Conservation (phyloP, 2,113 vertebrate genomes). For the Cichladusa arquata region DNA sequence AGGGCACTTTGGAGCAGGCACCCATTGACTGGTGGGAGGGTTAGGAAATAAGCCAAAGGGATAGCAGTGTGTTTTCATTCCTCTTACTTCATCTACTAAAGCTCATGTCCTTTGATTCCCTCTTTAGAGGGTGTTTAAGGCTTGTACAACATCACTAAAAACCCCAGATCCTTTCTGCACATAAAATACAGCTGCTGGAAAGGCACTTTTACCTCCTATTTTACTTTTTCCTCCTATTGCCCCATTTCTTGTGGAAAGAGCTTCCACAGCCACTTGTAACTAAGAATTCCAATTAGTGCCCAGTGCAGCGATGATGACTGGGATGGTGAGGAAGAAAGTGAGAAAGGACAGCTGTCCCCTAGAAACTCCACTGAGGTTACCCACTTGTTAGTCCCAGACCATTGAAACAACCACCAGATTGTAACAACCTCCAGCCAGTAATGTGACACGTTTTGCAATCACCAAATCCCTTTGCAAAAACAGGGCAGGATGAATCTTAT, state of each 20-base stretch:
- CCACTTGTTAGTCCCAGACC: conserved; percentile 32
- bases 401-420: conserved; percentile 33
- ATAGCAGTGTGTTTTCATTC: background rate
- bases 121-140: background rate
- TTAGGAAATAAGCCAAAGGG: conserved; percentile 8
- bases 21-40: background rate
- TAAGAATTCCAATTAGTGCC: background rate
- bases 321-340: background rate
- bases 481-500: conserved; percentile 29
- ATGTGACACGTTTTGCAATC: conserved; percentile 43
- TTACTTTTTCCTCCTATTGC: background rate
- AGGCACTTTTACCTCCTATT: background rate
- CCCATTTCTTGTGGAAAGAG: background rate
- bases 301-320: background rate
- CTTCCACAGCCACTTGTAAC: background rate
- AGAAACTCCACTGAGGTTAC: background rate
- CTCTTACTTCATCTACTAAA: background rate
- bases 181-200: background rate
- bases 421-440: conserved; percentile 51
- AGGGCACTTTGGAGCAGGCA: background rate
- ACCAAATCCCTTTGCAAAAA: conserved; percentile 44
- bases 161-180: background rate
- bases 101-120: background rate
- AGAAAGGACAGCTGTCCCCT: conserved; percentile 17
- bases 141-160: background rate